These are phyloP conservation scores for Cynocephalus volans DNA, from an alignment of 2,113 vertebrate genomes.

Conservation along the genomic window DNA sequence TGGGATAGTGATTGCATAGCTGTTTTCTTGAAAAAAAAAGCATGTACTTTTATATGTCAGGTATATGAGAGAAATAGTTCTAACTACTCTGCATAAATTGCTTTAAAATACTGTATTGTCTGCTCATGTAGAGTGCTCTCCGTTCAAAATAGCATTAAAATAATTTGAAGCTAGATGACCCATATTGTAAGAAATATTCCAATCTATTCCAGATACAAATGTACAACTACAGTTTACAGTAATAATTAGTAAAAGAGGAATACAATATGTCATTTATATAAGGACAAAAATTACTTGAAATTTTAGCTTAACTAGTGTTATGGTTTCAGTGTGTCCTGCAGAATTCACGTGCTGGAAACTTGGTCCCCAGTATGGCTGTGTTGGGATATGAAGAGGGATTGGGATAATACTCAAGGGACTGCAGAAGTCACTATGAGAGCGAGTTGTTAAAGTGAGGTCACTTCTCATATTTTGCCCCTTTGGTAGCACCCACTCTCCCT, in stretches of 20 bases:
- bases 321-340: neutral
- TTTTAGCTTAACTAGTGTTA: neutral
- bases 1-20: neutral
- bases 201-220: neutral
- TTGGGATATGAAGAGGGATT: neutral
- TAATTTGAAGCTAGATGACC: neutral
- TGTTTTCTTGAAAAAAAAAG: neutral
- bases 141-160: constrained; percentile 16
- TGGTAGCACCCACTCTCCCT: too few species aligned
- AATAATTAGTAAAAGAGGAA: neutral
- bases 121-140: neutral
- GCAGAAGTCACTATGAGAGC: neutral
- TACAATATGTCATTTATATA: neutral
- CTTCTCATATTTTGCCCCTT: neutral
- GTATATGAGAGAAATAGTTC: neutral
- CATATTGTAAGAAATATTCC: neutral
- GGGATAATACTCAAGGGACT: neutral
- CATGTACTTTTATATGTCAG: neutral
- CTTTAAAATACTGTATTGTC: neutral
- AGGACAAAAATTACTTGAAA: neutral
- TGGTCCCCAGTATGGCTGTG: neutral
- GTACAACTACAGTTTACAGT: neutral
- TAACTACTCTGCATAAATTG: neutral
- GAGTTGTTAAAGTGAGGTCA: neutral
- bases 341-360: neutral